phyloP scores from a whole-genome alignment of 2,888 invertebrate species.

The Glomeris marginata region DNA sequence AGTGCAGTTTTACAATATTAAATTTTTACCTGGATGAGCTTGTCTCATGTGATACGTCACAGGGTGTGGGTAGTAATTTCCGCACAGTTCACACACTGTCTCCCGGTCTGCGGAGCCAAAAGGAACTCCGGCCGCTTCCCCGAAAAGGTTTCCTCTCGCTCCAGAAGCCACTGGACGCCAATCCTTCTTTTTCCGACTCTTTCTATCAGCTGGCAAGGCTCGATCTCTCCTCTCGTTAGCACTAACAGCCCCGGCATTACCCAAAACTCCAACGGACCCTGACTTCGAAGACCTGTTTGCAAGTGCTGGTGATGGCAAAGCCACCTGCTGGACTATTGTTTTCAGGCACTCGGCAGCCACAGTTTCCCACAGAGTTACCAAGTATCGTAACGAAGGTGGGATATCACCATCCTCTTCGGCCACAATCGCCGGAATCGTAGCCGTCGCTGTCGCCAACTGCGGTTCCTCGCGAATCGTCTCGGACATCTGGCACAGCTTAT shows the following conservation, averaged over 20 bases:
- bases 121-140: slow-evolving; percentile 21
- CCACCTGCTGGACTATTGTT: slow-evolving; percentile 43
- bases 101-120: slow-evolving; percentile 27
- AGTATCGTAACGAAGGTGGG: slow-evolving; percentile 71
- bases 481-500: slow-evolving; percentile 33
- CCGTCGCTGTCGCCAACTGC: no score
- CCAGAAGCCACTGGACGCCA: slow-evolving; percentile 28
- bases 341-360: slow-evolving; percentile 41
- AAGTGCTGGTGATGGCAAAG: slow-evolving; percentile 41
- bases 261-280: slow-evolving; percentile 11
- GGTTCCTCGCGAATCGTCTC: slow-evolving; percentile 28
- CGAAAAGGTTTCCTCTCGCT: slow-evolving; percentile 24
- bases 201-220: slow-evolving; percentile 29
- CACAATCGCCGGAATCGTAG: not conserved
- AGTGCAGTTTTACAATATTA: no score
- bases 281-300: slow-evolving; percentile 24
- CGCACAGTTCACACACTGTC: slow-evolving; percentile 70
- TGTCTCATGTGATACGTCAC: slow-evolving; percentile 84
- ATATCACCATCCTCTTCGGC: slow-evolving; percentile 29
- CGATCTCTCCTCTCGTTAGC: slow-evolving; percentile 30
- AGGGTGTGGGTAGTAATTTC: slow-evolving; percentile 44
- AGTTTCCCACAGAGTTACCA: slow-evolving; percentile 82
- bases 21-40: slow-evolving; percentile 75
- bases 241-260: slow-evolving; percentile 21
- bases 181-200: slow-evolving; percentile 42